phyloP scores from a whole-genome alignment of 2,797 vertebrate species.

The Sciurus vulgaris region DNA sequence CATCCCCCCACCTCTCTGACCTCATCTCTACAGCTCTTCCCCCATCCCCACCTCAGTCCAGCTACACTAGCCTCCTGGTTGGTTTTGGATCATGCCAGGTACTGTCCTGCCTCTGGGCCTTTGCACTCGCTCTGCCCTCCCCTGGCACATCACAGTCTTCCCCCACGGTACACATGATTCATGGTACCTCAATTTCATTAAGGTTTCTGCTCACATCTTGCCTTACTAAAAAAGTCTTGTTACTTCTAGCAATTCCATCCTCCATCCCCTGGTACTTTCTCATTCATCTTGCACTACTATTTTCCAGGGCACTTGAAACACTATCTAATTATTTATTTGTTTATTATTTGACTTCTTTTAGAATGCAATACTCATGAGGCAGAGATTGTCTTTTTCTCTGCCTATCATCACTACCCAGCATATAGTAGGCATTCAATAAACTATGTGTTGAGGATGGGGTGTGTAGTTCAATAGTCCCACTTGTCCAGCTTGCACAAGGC shows the following conservation, averaged over 20 bases:
- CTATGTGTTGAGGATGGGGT: too few species aligned
- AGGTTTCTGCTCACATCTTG: background rate
- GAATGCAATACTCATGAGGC: background rate
- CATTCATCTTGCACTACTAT: background rate
- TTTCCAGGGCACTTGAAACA: background rate
- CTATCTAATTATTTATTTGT: background rate
- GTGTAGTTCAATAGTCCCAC: background rate
- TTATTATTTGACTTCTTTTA: background rate
- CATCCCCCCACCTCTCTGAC: background rate
- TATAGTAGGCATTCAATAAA: background rate
- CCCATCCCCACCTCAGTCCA: background rate
- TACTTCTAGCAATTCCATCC: background rate
- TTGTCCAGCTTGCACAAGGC: background rate
- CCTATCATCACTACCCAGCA: background rate
- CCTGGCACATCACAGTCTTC: background rate
- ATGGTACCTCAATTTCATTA: background rate
- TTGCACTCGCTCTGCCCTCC: background rate
- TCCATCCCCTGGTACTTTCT: background rate
- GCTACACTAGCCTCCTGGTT: background rate
- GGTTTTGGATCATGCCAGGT: background rate
- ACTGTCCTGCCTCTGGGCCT: background rate
- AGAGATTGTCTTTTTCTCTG: background rate
- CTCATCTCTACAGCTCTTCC: background rate
- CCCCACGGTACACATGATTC: background rate
- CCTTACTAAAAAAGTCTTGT: background rate